A percentile compares a stretch with the other conserved stretches of the same genome.
Evolutionary conservation across 2,797 vertebrate genomes (phyloP).

Genomic region (Dicrostonyx torquatus): DNA sequence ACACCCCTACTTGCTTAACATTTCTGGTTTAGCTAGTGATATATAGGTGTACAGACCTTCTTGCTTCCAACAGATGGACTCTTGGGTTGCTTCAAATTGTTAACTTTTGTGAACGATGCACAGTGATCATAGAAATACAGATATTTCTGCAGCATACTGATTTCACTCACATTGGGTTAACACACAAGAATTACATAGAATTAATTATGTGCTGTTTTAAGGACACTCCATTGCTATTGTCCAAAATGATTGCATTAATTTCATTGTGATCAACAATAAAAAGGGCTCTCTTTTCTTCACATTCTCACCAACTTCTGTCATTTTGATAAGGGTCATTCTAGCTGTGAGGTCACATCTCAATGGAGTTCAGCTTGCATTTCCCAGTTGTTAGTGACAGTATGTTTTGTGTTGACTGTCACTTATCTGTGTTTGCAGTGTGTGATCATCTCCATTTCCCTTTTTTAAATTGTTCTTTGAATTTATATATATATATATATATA

Average conservation of each 20-base stretch:
- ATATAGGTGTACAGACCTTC: background rate
- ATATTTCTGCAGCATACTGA: background rate
- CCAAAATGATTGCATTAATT: background rate
- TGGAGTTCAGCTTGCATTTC: background rate
- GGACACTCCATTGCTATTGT: background rate
- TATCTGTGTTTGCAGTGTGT: background rate
- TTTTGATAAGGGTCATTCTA: background rate
- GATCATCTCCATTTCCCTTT: background rate
- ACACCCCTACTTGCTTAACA: background rate
- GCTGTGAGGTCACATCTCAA: background rate
- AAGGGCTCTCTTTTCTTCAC: background rate
- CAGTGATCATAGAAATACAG: background rate
- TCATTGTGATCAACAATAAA: background rate
- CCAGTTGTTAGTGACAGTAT: background rate
- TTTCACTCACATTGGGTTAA: background rate
- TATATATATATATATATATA: background rate
- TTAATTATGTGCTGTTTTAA: background rate
- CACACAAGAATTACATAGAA: background rate
- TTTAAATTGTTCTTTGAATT: background rate
- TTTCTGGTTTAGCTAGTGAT: background rate
- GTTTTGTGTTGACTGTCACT: background rate
- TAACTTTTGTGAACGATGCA: background rate
- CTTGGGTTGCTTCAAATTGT: background rate
- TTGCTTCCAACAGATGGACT: background rate
- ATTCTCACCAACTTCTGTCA: background rate